Evolutionary conservation across 1,140 invertebrate genomes (phyloP).

Genomic region (Drosophila repleta): DNA sequence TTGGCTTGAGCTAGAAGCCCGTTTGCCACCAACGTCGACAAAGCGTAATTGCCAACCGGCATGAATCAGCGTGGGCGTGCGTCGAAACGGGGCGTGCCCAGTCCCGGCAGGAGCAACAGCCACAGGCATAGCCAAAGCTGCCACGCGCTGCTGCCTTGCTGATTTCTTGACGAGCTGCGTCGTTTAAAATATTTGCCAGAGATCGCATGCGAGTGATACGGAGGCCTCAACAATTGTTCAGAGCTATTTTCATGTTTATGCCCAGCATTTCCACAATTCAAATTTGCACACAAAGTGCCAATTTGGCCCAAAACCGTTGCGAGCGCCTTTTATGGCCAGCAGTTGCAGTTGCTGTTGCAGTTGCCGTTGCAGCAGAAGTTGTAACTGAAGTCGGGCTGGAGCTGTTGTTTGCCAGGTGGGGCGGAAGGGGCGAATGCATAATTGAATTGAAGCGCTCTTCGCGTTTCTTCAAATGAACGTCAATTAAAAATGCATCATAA

Average conservation of each 20-base stretch:
- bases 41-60: constrained; percentile 35
- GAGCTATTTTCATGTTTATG: constrained; percentile 66
- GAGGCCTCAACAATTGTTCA: constrained; percentile 57
- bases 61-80: constrained; percentile 57
- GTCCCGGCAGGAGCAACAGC: constrained; percentile 6
- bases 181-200: constrained; percentile 66
- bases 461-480: constrained; percentile 80
- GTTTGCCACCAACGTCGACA: constrained; percentile 74
- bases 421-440: constrained; percentile 45
- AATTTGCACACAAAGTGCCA: constrained; percentile 82
- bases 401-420: constrained; percentile 10
- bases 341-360: constrained; percentile 27
- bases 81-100: constrained; percentile 40
- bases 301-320: constrained; percentile 79
- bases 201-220: constrained; percentile 68
- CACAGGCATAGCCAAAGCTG: constrained; percentile 1
- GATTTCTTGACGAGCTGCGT: constrained; percentile 64
- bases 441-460: constrained; percentile 75
- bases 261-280: constrained; percentile 73
- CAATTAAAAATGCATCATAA: constrained; percentile 82
- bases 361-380: constrained; percentile 10
- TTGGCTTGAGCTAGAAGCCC: constrained; percentile 12
- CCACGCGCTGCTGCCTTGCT: constrained; percentile 35
- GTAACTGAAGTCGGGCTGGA: constrained; percentile 24
- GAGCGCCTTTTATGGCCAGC: constrained; percentile 70